phyloP scores from a whole-genome alignment of 2,888 invertebrate species.

The Leptarthrus brevirostris region DNA sequence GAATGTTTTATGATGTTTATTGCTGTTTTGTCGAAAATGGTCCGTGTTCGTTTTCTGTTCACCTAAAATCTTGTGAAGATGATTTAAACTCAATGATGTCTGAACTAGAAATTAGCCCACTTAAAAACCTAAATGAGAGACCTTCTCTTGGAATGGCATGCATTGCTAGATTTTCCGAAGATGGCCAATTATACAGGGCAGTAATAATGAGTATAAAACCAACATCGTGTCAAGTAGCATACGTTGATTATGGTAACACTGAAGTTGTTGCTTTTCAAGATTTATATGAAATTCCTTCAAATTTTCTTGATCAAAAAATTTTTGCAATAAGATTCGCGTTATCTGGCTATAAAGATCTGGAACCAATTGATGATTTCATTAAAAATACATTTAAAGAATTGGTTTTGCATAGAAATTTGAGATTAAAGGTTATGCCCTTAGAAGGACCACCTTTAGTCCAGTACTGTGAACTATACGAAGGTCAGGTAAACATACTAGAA shows the following conservation, averaged over 20 bases:
- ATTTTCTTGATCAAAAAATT: conserved; percentile 77
- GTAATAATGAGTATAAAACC: conserved; percentile 80
- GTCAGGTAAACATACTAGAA: conserved; percentile 72
- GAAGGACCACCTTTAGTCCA: conserved; percentile 80
- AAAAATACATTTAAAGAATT: conserved; percentile 79
- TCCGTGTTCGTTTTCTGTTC: conserved; percentile 81
- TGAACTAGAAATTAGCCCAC: conserved; percentile 74
- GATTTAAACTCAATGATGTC: conserved; percentile 77
- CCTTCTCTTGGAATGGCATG: conserved; percentile 83
- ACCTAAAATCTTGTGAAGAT: conserved; percentile 73
- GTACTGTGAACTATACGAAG: conserved; percentile 77
- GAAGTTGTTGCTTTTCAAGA: conserved; percentile 78
- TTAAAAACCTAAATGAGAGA: conserved; percentile 74
- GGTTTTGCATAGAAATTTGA: conserved; percentile 73
- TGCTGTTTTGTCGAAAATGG: conserved; percentile 85
- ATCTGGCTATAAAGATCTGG: conserved; percentile 75
- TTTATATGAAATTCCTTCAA: conserved; percentile 80
- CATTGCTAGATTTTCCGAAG: conserved; percentile 77
- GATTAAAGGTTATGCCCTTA: conserved; percentile 75
- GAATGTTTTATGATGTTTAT: conserved; percentile 75
- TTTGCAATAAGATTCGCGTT: conserved; percentile 81
- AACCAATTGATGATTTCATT: conserved; percentile 70
- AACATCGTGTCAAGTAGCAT: conserved; percentile 80
- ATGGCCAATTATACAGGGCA: conserved; percentile 78
- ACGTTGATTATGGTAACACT: conserved; percentile 84